Evolutionary conservation across 2,888 invertebrate species (phyloP).

Genomic region (Xestia xanthographa): DNA sequence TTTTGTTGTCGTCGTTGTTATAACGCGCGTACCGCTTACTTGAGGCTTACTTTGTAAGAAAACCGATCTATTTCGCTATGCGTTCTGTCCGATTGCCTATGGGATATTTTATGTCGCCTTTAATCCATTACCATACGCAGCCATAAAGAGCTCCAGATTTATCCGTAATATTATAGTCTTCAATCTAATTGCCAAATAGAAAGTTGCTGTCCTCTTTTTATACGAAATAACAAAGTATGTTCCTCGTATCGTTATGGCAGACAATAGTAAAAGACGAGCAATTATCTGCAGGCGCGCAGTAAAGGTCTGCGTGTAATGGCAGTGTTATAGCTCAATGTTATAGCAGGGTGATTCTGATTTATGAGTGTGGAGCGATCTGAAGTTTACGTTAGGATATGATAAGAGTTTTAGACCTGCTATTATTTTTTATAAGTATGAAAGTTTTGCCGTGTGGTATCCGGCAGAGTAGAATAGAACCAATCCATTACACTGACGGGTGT

Average conservation of each 20-base stretch:
- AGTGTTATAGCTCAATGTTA: neutral
- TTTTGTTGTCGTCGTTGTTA: no score
- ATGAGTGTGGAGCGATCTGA: neutral
- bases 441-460: no score
- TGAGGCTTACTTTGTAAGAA: no score
- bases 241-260: neutral
- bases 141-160: no score
- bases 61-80: no score
- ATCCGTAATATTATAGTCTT: neutral
- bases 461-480: no score
- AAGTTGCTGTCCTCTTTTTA: neutral
- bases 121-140: no score
- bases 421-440: no score
- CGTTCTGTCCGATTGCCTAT: no score
- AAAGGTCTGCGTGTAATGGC: slow-evolving; percentile 29
- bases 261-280: neutral
- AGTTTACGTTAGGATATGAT: neutral
- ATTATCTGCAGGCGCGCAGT: slow-evolving; percentile 40
- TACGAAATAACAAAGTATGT: neutral
- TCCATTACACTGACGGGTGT: no score
- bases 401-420: neutral
- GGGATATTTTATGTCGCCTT: no score
- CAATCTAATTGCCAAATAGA: neutral
- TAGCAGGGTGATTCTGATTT: neutral
- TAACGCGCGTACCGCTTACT: no score